Evolutionary conservation across 2,113 vertebrate genomes (phyloP), one percentile per base, ranked within the genome.

Genomic region (Cyprinodon tularosa): DNA sequence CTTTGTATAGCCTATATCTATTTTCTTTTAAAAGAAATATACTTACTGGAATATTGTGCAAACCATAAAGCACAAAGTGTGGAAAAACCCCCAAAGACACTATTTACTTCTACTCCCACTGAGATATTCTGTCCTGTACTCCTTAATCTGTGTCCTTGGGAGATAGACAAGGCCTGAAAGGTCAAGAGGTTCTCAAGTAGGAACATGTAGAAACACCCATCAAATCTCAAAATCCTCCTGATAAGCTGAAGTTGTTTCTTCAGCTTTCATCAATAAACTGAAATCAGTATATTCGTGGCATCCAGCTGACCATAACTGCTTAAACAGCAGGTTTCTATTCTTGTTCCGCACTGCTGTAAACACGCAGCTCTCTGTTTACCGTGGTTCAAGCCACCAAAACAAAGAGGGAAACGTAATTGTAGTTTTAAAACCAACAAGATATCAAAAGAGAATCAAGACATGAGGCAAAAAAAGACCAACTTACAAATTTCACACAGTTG

Each of bases 231-330:
- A 72, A 17, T 47, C 4, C 36, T 57, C 5, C n/a, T 36, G 81
- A 88, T 78, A 85, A 81, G 48, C 0, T 0, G 0, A 60, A 73
- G 42, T 57, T 0, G 60, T 83, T 85, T 68, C 68, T 64, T 44
- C 13, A 63, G 10, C 14, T 38, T 63, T 5, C 14, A 17, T 37
- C 12, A 63, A 12, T 62, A 4, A 62, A 62, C 29, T 15, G 4
- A 75, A 69, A 81, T 62, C 66, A 76, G 64, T n/a, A 74, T n/a
- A 74, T 68, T 50, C 65, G 64, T 15, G 53, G 62, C 72, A 68
- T n/a, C 66, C 39, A 66, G 57, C 69, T 20, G 44, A 3, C 60
- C 13, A 15, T 37, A 53, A 4, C 45, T 11, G 48, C 62, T 42
- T 29, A 66, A 15, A 39, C 4, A 22, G 57, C 0, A 45, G 12